phyloP scores from a whole-genome alignment of 2,797 vertebrate genomes.

The Propithecus deckenii region DNA sequence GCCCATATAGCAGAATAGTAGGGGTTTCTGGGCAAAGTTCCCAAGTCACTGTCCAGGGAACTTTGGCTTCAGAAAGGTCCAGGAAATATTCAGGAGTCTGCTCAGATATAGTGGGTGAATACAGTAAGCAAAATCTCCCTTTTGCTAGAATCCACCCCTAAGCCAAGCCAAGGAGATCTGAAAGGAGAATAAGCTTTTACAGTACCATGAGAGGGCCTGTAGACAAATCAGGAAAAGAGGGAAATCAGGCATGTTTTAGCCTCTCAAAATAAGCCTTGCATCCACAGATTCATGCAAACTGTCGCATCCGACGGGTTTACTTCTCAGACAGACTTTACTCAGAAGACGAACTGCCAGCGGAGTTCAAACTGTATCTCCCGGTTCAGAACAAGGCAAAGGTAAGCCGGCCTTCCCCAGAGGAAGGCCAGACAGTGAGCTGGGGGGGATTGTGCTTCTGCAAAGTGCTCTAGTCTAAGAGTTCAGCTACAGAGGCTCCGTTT shows the following conservation, averaged over 20 bases:
- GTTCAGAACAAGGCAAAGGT: constrained; percentile 98
- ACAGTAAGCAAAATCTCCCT: neutral
- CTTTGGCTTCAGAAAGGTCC: neutral
- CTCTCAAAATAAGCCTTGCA: constrained; percentile 14
- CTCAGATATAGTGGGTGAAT: neutral
- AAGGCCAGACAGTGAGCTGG: neutral
- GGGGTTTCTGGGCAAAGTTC: neutral
- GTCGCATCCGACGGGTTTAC: constrained; percentile 96
- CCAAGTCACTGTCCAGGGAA: neutral
- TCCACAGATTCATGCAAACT: constrained; percentile 96
- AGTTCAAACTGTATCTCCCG: constrained; percentile 97
- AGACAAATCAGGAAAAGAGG: neutral
- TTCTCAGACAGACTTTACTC: constrained; percentile 98
- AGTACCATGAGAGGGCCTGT: neutral
- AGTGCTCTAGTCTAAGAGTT: neutral
- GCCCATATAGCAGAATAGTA: neutral
- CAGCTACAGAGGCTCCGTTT: neutral
- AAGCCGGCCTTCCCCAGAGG: constrained; percentile 52
- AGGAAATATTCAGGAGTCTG: neutral
- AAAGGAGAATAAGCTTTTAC: neutral
- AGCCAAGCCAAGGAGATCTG: neutral
- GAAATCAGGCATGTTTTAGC: neutral
- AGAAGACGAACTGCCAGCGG: constrained; percentile 97
- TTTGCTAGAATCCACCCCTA: neutral
- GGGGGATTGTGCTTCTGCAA: neutral